A percentile compares a stretch with the other conserved stretches of the same genome.
Conservation (phyloP, 92 coral and sea anemone genomes). For the Phymanthus crucifer region DNA sequence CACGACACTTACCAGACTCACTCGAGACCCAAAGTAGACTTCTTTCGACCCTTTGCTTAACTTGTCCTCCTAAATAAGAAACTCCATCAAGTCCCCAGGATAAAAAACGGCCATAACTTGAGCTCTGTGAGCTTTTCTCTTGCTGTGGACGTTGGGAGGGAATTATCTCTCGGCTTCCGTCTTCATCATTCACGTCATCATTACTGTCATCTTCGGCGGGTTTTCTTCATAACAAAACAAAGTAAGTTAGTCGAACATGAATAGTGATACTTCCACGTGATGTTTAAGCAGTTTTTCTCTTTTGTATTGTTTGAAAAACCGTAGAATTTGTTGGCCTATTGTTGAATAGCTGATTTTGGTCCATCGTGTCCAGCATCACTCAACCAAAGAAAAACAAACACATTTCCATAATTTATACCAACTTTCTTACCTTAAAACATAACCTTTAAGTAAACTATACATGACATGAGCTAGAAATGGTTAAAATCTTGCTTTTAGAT, state of each 20-base stretch:
- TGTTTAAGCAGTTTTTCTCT: neutral
- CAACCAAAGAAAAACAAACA: conserved; percentile 18
- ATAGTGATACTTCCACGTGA: conserved; percentile 1
- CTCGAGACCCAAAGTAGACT: conserved; percentile 67
- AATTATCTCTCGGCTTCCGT: conserved; percentile 12
- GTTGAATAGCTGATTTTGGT: neutral
- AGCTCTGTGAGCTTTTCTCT: conserved; percentile 19
- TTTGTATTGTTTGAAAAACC: neutral
- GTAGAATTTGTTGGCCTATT: neutral
- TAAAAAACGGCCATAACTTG: conserved; percentile 56
- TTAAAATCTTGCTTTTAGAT: conserved; percentile 1
- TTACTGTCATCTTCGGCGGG: conserved; percentile 39
- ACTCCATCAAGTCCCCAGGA: conserved; percentile 94
- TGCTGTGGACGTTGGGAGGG: conserved; percentile 28
- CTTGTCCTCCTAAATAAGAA: conserved; percentile 73
- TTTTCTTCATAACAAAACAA: conserved; percentile 22
- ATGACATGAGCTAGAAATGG: conserved; percentile 33
- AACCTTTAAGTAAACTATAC: conserved; percentile 88
- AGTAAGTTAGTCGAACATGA: neutral
- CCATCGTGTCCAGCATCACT: neutral
- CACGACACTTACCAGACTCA: conserved; percentile 43
- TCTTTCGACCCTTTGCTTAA: conserved; percentile 54
- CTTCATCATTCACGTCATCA: conserved; percentile 33
- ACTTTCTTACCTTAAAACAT: conserved; percentile 62
- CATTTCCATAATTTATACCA: conserved; percentile 3